Evolutionary conservation across 2,113 vertebrate genomes (phyloP), one percentile per base, ranked within the genome.

Genomic region (Calidris pygmaea): DNA sequence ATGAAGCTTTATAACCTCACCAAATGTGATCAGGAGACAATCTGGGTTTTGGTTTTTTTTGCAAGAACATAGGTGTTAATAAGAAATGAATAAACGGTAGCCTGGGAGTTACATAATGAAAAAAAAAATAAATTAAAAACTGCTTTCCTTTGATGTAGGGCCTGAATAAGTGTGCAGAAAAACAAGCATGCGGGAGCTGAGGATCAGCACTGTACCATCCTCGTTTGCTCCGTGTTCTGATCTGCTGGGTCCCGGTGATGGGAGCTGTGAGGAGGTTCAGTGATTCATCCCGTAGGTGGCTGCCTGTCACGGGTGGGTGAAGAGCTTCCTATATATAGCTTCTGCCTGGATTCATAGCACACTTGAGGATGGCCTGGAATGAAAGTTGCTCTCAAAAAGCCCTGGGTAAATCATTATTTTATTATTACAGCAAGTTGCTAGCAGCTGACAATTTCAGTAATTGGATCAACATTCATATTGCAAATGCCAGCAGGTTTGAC

Each of bases 261-360:
- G 58, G 80, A 92, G 66, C 93, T 65, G 80, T n/a, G 80, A 94
- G 86, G 74, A 92, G 39, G 78, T 53, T 85, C 84, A 43, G 84
- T 96, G 96, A 97, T 85, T 97, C 96, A 96, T 87, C 70, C 72
- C 0, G 95, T 95, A 10, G 96, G 95, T 76, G 96, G 92, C 45
- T 96, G 96, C 94, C 86, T 96, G 95, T 96, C 94, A 93, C 1
- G 7, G 86, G 77, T 89, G 90, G 96, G 92, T 93, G 92, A 95
- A 62, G 62, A 14, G 4, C 45, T 76, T 75, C 66, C 94, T 95
- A 96, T 95, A 82, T 79, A 92, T 95, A 96, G 77, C 71, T 47
- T 20, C 14, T 87, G 73, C 37, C 76, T 66, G 66, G 78, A 26
- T 78, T 96, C 89, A 66, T 11, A 91, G 81, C 77, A 35, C 67